Percentiles rank a stretch among this genome's conserved stretches.
phyloP scores from a whole-genome alignment of 2,888 invertebrate genomes.

The Drosophila emarginata region DNA sequence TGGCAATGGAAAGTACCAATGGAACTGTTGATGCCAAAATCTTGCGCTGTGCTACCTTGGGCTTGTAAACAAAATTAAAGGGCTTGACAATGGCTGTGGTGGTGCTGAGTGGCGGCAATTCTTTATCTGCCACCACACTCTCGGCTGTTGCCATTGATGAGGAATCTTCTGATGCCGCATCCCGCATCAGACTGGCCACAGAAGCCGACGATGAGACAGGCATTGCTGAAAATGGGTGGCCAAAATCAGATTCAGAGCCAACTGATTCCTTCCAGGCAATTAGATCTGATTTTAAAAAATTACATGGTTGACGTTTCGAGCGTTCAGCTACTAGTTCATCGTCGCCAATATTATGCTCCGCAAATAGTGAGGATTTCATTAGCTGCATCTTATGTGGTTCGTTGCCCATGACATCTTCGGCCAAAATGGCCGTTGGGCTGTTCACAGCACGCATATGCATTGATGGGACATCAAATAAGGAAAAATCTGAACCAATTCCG shows the following conservation, averaged over 20 bases:
- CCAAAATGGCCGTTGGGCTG: slow-evolving; percentile 86
- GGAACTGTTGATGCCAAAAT: slow-evolving; percentile 82
- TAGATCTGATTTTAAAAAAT: slow-evolving; percentile 50
- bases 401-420: slow-evolving; percentile 85
- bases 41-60: slow-evolving; percentile 82
- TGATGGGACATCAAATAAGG: slow-evolving; percentile 64
- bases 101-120: slow-evolving; percentile 6
- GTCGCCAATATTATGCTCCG: slow-evolving; percentile 75
- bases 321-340: slow-evolving; percentile 44
- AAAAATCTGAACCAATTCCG: slow-evolving; percentile 65
- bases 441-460: slow-evolving; percentile 60
- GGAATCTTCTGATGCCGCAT: slow-evolving; percentile 59
- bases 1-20: slow-evolving; percentile 76
- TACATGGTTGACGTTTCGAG: slow-evolving; percentile 33
- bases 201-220: slow-evolving; percentile 67
- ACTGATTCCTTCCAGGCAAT: slow-evolving; percentile 68
- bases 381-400: slow-evolving; percentile 89
- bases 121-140: slow-evolving; percentile 4
- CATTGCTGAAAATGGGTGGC: slow-evolving; percentile 48
- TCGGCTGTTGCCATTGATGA: slow-evolving; percentile 53
- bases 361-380: slow-evolving; percentile 91
- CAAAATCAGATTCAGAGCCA: slow-evolving; percentile 67
- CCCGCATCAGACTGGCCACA: slow-evolving; percentile 55
- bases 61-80: slow-evolving; percentile 79
- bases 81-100: slow-evolving; percentile 13